Percentiles rank a stretch among this genome's conserved stretches.
Conservation (phyloP, 2,113 vertebrate genomes). For the Cebidichthys violaceus region DNA sequence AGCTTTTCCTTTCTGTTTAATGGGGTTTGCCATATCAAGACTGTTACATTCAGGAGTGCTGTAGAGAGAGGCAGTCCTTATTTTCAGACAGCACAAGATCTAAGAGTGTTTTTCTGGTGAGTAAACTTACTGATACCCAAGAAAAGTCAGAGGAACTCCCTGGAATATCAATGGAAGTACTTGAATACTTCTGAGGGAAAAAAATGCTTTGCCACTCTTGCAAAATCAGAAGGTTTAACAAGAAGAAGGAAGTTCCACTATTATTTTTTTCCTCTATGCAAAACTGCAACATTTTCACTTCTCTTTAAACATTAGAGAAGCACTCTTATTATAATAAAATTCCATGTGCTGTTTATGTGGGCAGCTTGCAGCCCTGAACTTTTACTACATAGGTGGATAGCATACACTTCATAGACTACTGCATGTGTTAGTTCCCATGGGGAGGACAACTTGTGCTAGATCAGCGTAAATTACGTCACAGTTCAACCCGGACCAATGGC, state of each 20-base stretch:
- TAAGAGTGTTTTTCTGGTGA: background rate
- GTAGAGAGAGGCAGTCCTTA: background rate
- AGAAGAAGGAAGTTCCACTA: conserved; percentile 22
- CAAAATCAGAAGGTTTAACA: conserved; percentile 15
- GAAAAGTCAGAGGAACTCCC: background rate
- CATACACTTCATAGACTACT: background rate
- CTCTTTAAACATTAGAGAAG: background rate
- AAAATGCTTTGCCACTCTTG: background rate
- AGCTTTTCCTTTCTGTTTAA: conserved; percentile 47
- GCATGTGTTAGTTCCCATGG: conserved; percentile 29
- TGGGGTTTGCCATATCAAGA: background rate
- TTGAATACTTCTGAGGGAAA: conserved; percentile 5
- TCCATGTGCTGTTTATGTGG: background rate
- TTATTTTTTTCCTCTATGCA: background rate
- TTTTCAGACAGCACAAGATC: background rate
- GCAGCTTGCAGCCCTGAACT: background rate
- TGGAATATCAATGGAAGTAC: background rate
- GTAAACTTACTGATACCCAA: background rate
- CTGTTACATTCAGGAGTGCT: background rate
- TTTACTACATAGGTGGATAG: background rate
- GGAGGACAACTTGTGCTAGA: background rate
- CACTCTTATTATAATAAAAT: background rate
- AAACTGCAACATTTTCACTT: background rate
- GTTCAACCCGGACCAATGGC: background rate
- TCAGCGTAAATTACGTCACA: conserved; percentile 6